phyloP scores from a whole-genome alignment of 2,888 invertebrate species.

The Psylliodes chrysocephalus region DNA sequence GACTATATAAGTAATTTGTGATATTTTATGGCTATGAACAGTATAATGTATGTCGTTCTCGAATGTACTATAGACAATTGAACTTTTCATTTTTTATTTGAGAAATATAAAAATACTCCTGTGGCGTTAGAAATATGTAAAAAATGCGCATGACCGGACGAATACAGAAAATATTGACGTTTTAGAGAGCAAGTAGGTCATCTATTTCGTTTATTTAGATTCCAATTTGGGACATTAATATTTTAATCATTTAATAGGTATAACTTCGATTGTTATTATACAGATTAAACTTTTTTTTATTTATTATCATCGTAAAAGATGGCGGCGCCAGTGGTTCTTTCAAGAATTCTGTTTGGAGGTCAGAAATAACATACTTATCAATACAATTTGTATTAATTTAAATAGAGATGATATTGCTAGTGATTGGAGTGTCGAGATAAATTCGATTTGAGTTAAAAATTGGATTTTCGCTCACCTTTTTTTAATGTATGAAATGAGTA shows the following conservation, averaged over 20 bases:
- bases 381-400: no score
- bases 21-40: constrained; percentile 25
- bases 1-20: constrained; percentile 26
- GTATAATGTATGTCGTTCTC: constrained; percentile 9
- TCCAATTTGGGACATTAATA: background rate
- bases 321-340: no score
- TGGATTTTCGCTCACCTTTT: no score
- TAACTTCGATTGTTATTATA: no score
- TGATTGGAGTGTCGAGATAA: no score
- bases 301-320: no score
- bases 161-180: background rate
- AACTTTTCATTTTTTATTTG: background rate
- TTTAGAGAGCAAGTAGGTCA: background rate
- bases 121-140: background rate
- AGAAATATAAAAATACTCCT: background rate
- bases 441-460: no score
- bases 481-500: no score
- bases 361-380: no score
- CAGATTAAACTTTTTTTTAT: no score
- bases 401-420: no score
- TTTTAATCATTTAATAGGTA: background rate
- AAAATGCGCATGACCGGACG: background rate
- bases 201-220: background rate
- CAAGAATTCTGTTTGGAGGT: no score
- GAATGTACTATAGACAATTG: background rate